phyloP scores from a whole-genome alignment of 2,797 vertebrate species.

The Mormyrus proboscirostris region DNA sequence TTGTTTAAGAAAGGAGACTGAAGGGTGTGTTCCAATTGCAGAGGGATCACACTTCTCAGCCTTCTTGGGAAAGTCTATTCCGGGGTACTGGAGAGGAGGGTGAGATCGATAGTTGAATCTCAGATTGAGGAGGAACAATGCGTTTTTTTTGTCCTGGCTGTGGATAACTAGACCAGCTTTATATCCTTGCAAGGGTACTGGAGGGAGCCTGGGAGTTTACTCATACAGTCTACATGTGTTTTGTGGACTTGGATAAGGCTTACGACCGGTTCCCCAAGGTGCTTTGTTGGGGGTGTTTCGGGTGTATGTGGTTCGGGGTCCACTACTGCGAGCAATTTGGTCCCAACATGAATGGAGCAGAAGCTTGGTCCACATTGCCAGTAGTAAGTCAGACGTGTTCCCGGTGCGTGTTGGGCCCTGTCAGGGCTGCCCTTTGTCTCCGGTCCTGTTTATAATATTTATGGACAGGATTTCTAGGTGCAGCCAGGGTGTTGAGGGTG shows the following conservation, averaged over 20 bases:
- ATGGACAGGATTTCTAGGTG: no score
- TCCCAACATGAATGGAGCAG: neutral
- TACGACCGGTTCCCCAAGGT: neutral
- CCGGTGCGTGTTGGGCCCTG: neutral
- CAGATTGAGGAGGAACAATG: neutral
- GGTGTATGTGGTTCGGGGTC: neutral
- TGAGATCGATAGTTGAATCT: neutral
- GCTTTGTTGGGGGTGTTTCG: neutral
- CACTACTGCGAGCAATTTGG: neutral
- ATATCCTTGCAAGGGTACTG: neutral
- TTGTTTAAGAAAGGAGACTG: neutral
- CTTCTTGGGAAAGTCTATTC: neutral
- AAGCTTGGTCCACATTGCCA: no score
- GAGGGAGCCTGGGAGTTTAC: neutral
- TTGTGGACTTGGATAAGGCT: neutral
- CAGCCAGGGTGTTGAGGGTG: no score
- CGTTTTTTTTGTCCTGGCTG: neutral
- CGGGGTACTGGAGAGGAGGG: neutral
- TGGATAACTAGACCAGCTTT: neutral
- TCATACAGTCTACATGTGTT: neutral
- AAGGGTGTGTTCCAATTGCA: neutral
- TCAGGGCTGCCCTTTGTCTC: neutral
- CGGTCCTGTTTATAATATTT: no score
- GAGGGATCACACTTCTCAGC: neutral
- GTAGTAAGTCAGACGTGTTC: neutral